Percentiles rank a stretch among this genome's conserved stretches.
Evolutionary conservation across 2,797 vertebrate species (phyloP).

Genomic region (Premnoplex brunnescens): DNA sequence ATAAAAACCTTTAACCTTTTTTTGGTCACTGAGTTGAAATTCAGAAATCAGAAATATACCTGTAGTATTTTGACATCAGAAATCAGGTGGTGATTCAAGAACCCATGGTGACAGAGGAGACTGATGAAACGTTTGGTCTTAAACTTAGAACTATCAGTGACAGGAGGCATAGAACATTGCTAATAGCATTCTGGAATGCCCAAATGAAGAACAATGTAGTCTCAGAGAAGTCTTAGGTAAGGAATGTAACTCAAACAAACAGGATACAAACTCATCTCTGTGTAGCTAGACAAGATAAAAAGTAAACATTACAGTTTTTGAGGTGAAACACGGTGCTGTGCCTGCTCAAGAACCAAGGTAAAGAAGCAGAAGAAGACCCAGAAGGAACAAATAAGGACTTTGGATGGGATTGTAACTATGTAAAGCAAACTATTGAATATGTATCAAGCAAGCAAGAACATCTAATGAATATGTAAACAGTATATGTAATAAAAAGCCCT

Average conservation of each 20-base stretch:
- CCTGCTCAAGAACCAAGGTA: background rate
- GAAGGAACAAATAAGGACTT: background rate
- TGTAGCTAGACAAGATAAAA: background rate
- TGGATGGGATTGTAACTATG: background rate
- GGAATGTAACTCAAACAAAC: background rate
- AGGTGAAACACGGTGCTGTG: background rate
- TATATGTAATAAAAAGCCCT: background rate
- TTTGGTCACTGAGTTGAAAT: background rate
- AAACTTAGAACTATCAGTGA: background rate
- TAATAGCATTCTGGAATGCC: background rate
- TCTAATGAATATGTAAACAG: background rate
- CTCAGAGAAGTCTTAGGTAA: background rate
- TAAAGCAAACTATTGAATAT: background rate
- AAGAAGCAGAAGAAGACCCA: background rate
- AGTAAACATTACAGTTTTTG: background rate
- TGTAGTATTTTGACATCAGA: background rate
- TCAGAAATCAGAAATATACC: background rate
- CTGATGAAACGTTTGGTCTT: background rate
- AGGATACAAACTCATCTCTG: background rate
- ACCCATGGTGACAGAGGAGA: background rate
- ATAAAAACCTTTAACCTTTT: background rate
- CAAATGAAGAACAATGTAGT: background rate
- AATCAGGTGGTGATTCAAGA: background rate
- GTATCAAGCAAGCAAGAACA: background rate
- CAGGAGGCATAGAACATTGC: background rate